Percentiles rank a stretch among this genome's conserved stretches.
Evolutionary conservation across 2,888 invertebrate species (phyloP).

Genomic region (Leucophora obtusa): DNA sequence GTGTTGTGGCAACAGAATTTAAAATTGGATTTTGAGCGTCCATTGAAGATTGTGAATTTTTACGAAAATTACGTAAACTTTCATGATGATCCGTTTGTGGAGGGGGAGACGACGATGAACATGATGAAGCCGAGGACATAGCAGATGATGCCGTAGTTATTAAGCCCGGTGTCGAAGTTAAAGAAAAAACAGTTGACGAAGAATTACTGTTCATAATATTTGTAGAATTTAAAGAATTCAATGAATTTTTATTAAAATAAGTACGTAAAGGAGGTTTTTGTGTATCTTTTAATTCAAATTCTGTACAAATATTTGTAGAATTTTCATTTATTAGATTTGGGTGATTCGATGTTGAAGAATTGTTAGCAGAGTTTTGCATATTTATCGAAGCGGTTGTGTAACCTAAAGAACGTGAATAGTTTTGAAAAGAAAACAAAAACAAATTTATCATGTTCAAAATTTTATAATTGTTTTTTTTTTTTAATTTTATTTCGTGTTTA

Average conservation of each 20-base stretch:
- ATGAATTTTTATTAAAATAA: conserved; percentile 46
- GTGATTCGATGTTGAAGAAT: conserved; percentile 13
- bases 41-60: conserved; percentile 34
- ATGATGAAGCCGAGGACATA: conserved; percentile 31
- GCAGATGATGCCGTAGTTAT: conserved; percentile 9
- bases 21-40: conserved; percentile 46
- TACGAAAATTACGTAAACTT: conserved; percentile 45
- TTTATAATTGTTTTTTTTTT: neutral
- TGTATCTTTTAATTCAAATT: conserved; percentile 39
- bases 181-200: conserved; percentile 24
- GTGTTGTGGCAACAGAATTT: conserved; percentile 58
- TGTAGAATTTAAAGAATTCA: conserved; percentile 11
- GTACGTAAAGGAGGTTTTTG: conserved; percentile 48
- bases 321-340: conserved; percentile 8
- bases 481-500: conserved; percentile 1
- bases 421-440: conserved; percentile 1
- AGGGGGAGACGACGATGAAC: conserved; percentile 12
- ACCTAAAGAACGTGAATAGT: conserved; percentile 46
- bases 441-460: neutral
- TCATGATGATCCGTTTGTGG: conserved; percentile 36
- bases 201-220: conserved; percentile 38
- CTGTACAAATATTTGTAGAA: conserved; percentile 30
- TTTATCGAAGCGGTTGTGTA: conserved; percentile 45
- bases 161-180: conserved; percentile 5
- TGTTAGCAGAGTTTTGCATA: conserved; percentile 43